Conservation (phyloP, 2,113 vertebrate genomes). For the Nycticebus coucang region DNA sequence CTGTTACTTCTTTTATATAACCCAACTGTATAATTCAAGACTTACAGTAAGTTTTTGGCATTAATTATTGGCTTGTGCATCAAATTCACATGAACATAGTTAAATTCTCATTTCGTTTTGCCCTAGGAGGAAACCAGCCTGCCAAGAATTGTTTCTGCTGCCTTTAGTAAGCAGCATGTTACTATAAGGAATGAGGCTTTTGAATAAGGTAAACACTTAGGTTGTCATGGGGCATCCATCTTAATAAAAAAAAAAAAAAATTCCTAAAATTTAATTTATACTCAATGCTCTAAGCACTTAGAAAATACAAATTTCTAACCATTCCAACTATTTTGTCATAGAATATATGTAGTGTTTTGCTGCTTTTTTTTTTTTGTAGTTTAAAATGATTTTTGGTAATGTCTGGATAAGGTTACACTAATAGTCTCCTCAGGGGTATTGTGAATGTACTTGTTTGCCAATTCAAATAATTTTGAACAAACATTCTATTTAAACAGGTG, state of each 20-base stretch:
- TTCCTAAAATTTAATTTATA: neutral
- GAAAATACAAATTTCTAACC: neutral
- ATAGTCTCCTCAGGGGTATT: neutral
- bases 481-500: conserved; percentile 53
- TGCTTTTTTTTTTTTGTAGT: neutral
- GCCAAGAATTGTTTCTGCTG: conserved; percentile 56
- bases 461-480: conserved; percentile 62
- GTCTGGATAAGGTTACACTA: neutral
- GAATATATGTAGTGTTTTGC: neutral
- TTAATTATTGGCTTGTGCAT: conserved; percentile 71
- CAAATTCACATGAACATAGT: conserved; percentile 62
- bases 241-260: neutral
- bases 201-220: neutral
- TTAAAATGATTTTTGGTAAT: neutral
- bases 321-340: neutral
- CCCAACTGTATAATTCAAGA: conserved; percentile 62
- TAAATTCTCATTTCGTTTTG: conserved; percentile 49
- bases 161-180: neutral
- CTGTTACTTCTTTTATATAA: conserved; percentile 56
- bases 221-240: neutral
- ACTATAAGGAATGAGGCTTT: neutral
- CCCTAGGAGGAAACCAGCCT: conserved; percentile 39
- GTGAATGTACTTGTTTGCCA: conserved; percentile 33
- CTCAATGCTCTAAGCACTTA: neutral
- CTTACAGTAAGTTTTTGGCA: conserved; percentile 59